phyloP scores from a whole-genome alignment of 1,140 invertebrate genomes.

The Metopolophium dirhodum region DNA sequence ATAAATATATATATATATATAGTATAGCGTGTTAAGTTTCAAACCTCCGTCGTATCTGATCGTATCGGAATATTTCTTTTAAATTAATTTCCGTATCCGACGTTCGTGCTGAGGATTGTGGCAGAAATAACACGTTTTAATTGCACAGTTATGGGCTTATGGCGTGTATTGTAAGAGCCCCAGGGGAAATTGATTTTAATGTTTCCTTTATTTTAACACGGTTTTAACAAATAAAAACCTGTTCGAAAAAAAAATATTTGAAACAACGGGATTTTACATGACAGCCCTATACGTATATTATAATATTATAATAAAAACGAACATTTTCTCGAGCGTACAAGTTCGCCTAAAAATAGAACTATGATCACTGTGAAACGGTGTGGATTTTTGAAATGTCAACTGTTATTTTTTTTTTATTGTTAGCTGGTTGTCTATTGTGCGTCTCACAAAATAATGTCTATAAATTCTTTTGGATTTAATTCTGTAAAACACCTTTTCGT shows the following conservation, averaged over 20 bases:
- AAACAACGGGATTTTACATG: not conserved
- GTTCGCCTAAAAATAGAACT: not conserved
- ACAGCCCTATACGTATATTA: not conserved
- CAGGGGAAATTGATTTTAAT: not conserved
- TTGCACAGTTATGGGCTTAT: not conserved
- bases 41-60: not conserved
- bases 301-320: not conserved
- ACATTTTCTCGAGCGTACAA: not conserved
- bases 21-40: not conserved
- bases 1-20: not conserved
- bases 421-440: not conserved
- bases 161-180: not conserved
- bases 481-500: constrained; percentile 8
- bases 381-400: not conserved
- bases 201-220: not conserved
- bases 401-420: not conserved
- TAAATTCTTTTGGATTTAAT: not conserved
- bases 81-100: not conserved
- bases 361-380: not conserved
- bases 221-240: not conserved
- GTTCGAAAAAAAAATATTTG: not conserved
- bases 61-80: not conserved
- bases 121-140: not conserved
- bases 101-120: not conserved
- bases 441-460: not conserved